Percentiles rank a stretch among this genome's conserved stretches.
phyloP scores from a whole-genome alignment of 2,113 vertebrate species.

The Paramormyrops kingsleyae region DNA sequence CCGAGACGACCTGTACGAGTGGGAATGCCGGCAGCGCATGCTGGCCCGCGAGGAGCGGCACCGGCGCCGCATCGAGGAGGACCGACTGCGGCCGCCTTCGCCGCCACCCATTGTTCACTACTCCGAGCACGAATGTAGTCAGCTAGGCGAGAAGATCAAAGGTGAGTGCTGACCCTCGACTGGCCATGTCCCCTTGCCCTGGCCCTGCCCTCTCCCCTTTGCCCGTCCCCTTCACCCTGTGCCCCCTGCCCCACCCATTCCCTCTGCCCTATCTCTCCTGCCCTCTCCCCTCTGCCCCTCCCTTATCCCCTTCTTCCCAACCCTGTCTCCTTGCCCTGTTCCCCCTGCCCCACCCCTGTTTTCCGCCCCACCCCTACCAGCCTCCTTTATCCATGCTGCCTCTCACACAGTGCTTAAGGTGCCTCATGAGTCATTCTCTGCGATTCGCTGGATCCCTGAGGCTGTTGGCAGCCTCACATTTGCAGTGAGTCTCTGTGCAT shows the following conservation, averaged over 20 bases:
- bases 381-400: not conserved
- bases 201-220: not conserved
- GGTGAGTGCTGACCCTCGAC: slow-evolving; percentile 51
- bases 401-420: not conserved
- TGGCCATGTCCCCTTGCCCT: not conserved
- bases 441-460: not conserved
- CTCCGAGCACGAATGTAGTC: slow-evolving; percentile 85
- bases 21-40: slow-evolving; percentile 92
- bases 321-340: not conserved
- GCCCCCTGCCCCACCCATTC: not conserved
- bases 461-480: not conserved
- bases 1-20: slow-evolving; percentile 91
- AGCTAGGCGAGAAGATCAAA: slow-evolving; percentile 92
- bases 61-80: slow-evolving; percentile 78
- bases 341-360: not conserved
- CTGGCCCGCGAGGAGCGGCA: slow-evolving; percentile 86
- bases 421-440: not conserved
- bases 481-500: not conserved
- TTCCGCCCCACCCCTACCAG: not conserved
- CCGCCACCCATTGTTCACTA: slow-evolving; percentile 89
- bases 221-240: not conserved
- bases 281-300: not conserved
- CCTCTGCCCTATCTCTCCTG: not conserved
- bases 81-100: slow-evolving; percentile 76
- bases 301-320: not conserved